Evolutionary conservation across 2,113 vertebrate species (phyloP).

Genomic region (Platanista minor): DNA sequence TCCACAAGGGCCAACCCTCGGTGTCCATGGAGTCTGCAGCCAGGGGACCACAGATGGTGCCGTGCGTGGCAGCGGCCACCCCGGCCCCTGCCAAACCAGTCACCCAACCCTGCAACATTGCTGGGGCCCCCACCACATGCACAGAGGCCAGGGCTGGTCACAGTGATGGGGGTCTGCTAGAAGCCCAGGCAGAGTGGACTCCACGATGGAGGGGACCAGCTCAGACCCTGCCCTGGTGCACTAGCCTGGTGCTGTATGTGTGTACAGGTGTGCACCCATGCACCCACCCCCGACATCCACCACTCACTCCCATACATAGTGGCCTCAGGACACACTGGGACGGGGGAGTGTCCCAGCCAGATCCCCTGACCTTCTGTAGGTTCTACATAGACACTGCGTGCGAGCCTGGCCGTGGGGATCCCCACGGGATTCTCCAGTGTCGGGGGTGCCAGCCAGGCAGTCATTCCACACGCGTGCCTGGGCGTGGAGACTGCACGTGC

Average conservation of each 20-base stretch:
- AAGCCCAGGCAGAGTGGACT: not conserved
- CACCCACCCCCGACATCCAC: not conserved
- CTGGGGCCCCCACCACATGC: not conserved
- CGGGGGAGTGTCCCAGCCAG: not conserved
- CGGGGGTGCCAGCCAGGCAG: not conserved
- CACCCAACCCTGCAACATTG: not conserved
- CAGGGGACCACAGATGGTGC: not conserved
- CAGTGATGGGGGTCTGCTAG: not conserved
- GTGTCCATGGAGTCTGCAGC: not conserved
- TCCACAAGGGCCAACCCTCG: not conserved
- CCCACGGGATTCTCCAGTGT: not conserved
- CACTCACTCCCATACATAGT: not conserved
- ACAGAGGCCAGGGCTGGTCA: not conserved
- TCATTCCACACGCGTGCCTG: not conserved
- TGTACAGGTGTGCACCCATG: too few relatives aligned
- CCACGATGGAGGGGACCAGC: not conserved
- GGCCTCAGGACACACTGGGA: not conserved
- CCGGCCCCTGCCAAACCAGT: too few relatives aligned
- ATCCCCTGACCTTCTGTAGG: too few relatives aligned
- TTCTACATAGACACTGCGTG: fast-evolving
- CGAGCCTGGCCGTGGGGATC: not conserved
- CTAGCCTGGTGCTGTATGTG: not conserved
- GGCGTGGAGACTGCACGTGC: not conserved
- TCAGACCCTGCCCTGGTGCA: not conserved
- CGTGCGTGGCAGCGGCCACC: too few relatives aligned